Percentiles rank a stretch among this genome's conserved stretches.
Conservation (phyloP, 1,140 invertebrate genomes). For the Drosophila tristis region DNA sequence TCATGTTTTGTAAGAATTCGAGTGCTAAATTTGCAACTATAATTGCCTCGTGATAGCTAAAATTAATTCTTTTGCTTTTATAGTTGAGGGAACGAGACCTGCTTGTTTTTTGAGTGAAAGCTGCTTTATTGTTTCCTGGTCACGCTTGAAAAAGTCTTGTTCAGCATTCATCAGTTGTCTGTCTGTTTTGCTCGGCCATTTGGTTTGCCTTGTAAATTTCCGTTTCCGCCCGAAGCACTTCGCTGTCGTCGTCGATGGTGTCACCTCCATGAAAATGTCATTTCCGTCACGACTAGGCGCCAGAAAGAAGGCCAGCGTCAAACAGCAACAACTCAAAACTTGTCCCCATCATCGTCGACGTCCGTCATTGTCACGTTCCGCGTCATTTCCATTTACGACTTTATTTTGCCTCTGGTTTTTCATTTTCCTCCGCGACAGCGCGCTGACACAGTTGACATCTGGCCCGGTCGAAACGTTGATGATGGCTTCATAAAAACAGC, state of each 20-base stretch:
- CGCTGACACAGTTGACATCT: conserved; percentile 51
- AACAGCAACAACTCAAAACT: conserved; percentile 35
- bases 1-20: no score
- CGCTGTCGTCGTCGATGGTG: conserved; percentile 1
- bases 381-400: conserved; percentile 41
- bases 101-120: no score
- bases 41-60: no score
- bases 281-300: conserved; percentile 15
- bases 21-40: no score
- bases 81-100: no score
- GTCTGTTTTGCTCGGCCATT: conserved; percentile 36
- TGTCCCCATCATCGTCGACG: conserved; percentile 48
- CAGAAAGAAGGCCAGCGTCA: not conserved
- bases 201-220: conserved; percentile 52
- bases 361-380: conserved; percentile 57
- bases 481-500: conserved; percentile 53
- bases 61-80: no score
- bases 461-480: conserved; percentile 28
- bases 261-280: conserved; percentile 50
- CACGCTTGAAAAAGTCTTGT: conserved; percentile 10
- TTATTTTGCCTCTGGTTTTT: not conserved
- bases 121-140: no score
- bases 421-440: conserved; percentile 5
- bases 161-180: conserved; percentile 43
- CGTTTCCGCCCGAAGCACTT: conserved; percentile 29